Base-by-base conservation (phyloP, 2,888 invertebrate species). In the Oligia strigilis region DNA sequence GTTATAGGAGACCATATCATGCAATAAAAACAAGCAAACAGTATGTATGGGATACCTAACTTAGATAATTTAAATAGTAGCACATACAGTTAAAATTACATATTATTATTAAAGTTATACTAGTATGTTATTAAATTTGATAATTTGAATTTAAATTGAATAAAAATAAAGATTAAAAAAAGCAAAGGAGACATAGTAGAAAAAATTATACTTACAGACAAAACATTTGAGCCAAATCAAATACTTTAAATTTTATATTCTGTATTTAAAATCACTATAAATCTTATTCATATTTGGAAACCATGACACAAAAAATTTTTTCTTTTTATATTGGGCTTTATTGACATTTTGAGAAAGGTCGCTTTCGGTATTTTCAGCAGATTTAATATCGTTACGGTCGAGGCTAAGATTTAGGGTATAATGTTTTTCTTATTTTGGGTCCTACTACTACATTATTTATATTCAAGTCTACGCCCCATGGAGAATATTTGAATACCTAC, bases 381-480 rank as follows among this genome's bases (percentile, higher is more conserved):
- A 49, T 5, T 49, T 66, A 36, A 80, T 73, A 29, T 14, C 40
- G 23, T 46, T 65, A 84, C 65, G 69, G 69, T 55, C 85, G 67
- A 72, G 66, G 75, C 67, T 72, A 65, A 70, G n/a, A 65, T 72
- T 73, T 71, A 64, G 46, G 13, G 46, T 13, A 13, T 49, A 49
- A 49, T 49, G 13, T 49, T 49, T 49, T 49, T 81, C 65, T 71
- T 81, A 67, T 83, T 85, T 85, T 46, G 52, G 82, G 73, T 52
- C 62, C 69, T 71, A 82, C 36, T 52, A 52, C 75, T 75, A 76
- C 43, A 85, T 69, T 72, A 81, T 85, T 81, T 85, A 85, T 43
- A 85, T 71, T 73, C 43, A 81, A 74, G 60, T 29, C 29, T 19
- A 64, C 49, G 49, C 60, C n/a, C 8, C n/a, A 19, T 23, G 62